Conservation (phyloP, 2,113 vertebrate genomes). For the Cnemophilus loriae region DNA sequence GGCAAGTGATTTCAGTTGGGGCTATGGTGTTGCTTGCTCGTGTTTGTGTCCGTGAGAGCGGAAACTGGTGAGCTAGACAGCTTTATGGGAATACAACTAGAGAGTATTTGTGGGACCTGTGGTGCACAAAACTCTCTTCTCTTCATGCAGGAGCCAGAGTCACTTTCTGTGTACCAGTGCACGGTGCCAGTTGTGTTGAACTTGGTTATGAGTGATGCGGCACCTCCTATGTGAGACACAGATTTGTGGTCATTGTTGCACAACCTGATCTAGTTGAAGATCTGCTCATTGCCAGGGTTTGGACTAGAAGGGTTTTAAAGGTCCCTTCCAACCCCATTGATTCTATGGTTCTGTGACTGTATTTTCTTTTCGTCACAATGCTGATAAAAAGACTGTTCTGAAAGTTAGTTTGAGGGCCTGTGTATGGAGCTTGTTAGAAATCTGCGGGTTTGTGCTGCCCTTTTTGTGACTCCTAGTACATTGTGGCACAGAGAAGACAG, state of each 20-base stretch:
- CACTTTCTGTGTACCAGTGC: not conserved
- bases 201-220: not conserved
- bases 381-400: not conserved
- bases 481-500: not conserved
- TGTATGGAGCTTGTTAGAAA: not conserved
- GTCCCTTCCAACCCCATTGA: not conserved
- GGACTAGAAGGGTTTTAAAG: not conserved
- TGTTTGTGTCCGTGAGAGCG: not conserved
- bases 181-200: not conserved
- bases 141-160: not conserved
- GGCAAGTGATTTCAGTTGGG: not conserved
- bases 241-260: not conserved
- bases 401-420: not conserved
- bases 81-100: not conserved
- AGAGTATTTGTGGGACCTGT: not conserved
- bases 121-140: not conserved
- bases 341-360: not conserved
- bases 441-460: not conserved
- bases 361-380: not conserved
- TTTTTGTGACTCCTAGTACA: not conserved
- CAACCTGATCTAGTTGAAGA: not conserved
- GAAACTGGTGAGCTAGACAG: not conserved
- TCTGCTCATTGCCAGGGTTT: not conserved
- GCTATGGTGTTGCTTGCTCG: not conserved
- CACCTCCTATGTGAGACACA: not conserved